Evolutionary conservation across 1,140 invertebrate species (phyloP).

Genomic region (Oedothorax gibbosus): DNA sequence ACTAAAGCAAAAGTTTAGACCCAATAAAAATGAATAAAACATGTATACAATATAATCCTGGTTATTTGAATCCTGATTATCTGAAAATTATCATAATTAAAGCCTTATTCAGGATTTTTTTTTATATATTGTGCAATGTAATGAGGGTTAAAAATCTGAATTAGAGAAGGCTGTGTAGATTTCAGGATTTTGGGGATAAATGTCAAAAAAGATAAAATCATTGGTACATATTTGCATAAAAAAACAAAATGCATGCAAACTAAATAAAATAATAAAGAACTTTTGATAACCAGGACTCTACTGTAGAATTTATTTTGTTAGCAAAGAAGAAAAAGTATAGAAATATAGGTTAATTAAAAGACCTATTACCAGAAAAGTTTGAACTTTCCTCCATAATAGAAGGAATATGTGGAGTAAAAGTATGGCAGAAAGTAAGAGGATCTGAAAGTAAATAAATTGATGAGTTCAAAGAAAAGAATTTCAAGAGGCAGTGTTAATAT

Average conservation of each 20-base stretch:
- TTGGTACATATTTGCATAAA: neutral
- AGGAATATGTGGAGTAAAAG: conserved; percentile 41
- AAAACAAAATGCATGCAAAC: neutral
- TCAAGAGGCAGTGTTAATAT: neutral
- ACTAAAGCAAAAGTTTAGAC: no score
- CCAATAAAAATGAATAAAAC: no score
- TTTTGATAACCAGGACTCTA: neutral
- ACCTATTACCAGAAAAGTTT: conserved; percentile 15
- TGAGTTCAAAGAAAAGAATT: neutral
- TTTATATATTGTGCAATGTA: no score
- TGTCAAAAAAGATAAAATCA: neutral
- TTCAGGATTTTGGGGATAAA: no score
- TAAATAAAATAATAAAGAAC: neutral
- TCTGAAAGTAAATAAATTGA: conserved; percentile 30
- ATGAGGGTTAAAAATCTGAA: no score
- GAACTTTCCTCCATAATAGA: conserved; percentile 49
- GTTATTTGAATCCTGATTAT: no score
- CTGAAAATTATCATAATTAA: no score
- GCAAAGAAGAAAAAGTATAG: conserved; percentile 19
- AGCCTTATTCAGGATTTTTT: no score
- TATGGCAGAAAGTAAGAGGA: conserved; percentile 40
- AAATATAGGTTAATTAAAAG: neutral
- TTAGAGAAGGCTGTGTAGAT: no score
- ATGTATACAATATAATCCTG: no score
- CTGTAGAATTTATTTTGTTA: conserved; percentile 5